phyloP scores from a whole-genome alignment of 2,113 vertebrate species.

The Formicarius rufipectus region DNA sequence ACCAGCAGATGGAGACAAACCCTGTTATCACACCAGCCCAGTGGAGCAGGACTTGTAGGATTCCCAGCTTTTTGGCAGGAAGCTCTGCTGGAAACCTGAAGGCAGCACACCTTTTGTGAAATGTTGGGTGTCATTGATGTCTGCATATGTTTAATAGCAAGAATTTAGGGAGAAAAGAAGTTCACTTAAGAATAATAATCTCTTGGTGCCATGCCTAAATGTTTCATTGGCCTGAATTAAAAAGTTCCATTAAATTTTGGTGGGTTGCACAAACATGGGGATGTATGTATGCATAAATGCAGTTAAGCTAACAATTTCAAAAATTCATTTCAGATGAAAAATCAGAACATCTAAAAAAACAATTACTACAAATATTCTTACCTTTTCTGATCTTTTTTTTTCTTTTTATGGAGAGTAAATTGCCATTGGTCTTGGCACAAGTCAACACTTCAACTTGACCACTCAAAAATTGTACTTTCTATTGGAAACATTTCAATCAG shows the following conservation, averaged over 20 bases:
- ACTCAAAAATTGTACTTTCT: background rate
- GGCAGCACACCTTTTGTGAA: background rate
- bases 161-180: background rate
- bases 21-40: slow-evolving; percentile 22
- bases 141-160: background rate
- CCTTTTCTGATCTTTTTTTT: background rate
- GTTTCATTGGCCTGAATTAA: background rate
- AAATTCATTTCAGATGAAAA: background rate
- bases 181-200: background rate
- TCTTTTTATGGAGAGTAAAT: background rate
- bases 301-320: background rate
- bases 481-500: background rate
- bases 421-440: background rate
- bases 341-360: background rate
- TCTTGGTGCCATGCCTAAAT: background rate
- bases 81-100: background rate
- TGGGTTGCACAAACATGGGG: background rate
- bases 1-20: slow-evolving; percentile 67
- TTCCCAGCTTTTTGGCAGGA: background rate
- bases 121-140: background rate
- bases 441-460: background rate
- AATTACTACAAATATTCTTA: background rate
- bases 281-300: background rate
- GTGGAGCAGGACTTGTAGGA: background rate
- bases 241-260: background rate